These are phyloP conservation scores for Heteromurus nitidus DNA, from an alignment of 2,888 invertebrate genomes.

Conservation along the genomic window DNA sequence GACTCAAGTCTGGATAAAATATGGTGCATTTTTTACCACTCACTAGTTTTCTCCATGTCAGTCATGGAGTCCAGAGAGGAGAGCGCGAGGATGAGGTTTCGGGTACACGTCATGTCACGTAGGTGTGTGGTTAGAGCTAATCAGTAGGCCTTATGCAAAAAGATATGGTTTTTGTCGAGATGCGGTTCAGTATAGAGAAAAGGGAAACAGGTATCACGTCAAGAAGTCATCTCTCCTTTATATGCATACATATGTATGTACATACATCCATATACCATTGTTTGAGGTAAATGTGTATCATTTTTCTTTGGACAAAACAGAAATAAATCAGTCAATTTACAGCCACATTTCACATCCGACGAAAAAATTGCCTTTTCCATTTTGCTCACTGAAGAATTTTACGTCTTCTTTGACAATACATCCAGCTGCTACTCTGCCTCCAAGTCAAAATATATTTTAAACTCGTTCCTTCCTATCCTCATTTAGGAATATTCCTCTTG, in stretches of 20 bases:
- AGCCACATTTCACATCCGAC: conserved; percentile 67
- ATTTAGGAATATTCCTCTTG: not conserved
- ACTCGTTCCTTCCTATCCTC: conserved; percentile 32
- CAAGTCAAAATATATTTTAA: conserved; percentile 23
- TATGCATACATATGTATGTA: too few species aligned
- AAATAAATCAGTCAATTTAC: conserved; percentile 68
- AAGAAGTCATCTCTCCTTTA: conserved; percentile 21
- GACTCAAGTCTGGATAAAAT: conserved; percentile 66
- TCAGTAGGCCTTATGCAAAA: conserved; percentile 57
- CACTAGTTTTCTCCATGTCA: conserved; percentile 62
- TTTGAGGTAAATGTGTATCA: conserved; percentile 64
- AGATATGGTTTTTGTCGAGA: not conserved
- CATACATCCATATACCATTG: conserved; percentile 24
- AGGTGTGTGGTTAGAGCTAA: conserved; percentile 64
- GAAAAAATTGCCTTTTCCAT: conserved; percentile 28
- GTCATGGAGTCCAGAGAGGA: conserved; percentile 62
- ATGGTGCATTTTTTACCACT: conserved; percentile 65
- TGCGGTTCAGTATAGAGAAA: too few species aligned
- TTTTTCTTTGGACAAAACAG: conserved; percentile 58
- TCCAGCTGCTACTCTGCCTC: conserved; percentile 11
- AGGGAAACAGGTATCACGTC: conserved; percentile 46
- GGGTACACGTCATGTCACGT: too few species aligned
- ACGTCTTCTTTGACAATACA: conserved; percentile 18
- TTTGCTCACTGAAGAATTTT: conserved; percentile 16
- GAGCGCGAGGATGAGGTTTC: too few species aligned